Evolutionary conservation across 2,113 vertebrate species (phyloP), one percentile per base, ranked within the genome.

Genomic region (Pseudopodoces humilis): DNA sequence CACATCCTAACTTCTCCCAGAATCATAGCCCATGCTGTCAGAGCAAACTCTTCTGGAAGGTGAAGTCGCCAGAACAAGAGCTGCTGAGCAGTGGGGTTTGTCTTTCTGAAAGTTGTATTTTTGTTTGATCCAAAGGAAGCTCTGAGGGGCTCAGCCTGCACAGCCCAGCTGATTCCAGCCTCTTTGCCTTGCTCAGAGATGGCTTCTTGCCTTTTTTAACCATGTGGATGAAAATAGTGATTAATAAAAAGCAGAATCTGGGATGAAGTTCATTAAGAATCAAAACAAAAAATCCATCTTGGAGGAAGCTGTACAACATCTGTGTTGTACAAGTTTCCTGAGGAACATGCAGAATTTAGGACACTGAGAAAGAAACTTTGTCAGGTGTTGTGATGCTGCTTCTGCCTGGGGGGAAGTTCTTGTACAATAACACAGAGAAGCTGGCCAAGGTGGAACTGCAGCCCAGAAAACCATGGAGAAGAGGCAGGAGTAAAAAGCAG

Each of bases 21-120:
- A 52, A 37, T 50, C 47, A 53, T 0, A 25, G 82, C 13, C 44
- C 16, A 0, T 3, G 30, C 21, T 4, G 0, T 5, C 30, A 14
- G 52, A 37, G 46, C 15, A 79, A 88, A 44, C 47, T 33, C 65
- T 31, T 27, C 56, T 39, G 49, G 37, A 52, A 27, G 68, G 1
- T 41, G 55, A 56, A 76, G 63, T 5, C 39, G 17, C 35, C 53
- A 9, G 74, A 55, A 11, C 5, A 9, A 4, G 24, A 86, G 59
- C 52, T 60, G 31, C 13, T 4, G 43, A 37, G 58, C 2, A 16
- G 16, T 22, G 22, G 37, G 19, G n/a, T 11, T 62, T 74, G 64
- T 10, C 27, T 69, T 56, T 63, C 30, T 24, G 24, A 8, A 80
- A 83, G 58, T 3, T 63, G 6, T n/a, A 0, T 4, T 81, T 88